Percentiles rank a stretch among this genome's conserved stretches.
These are phyloP conservation scores for Emberiza fucata DNA, from an alignment of 2,113 vertebrate species.

Conservation along the genomic window DNA sequence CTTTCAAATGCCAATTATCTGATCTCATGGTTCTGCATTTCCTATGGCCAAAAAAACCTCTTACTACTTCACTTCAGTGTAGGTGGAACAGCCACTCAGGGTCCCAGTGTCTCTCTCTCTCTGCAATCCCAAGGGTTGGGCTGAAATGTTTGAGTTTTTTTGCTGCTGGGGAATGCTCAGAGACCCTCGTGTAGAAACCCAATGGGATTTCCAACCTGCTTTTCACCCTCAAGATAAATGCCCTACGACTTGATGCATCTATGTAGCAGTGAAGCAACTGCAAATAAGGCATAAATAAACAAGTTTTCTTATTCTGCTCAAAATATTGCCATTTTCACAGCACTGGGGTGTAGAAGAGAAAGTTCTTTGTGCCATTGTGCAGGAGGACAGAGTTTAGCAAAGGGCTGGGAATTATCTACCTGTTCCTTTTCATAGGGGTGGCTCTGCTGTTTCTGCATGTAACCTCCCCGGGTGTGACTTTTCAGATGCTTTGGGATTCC, in stretches of 20 bases:
- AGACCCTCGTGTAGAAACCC: not conserved
- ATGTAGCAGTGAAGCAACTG: not conserved
- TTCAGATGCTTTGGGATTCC: not conserved
- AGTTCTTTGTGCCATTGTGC: fast-evolving
- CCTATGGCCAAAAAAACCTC: not conserved
- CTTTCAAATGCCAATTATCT: not conserved
- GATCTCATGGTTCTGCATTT: not conserved
- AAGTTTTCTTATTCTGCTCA: not conserved
- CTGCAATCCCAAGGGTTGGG: not conserved
- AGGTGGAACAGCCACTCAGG: fast-evolving
- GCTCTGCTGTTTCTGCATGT: not conserved
- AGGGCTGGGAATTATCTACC: not conserved
- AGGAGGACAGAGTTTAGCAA: not conserved
- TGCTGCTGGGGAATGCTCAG: not conserved
- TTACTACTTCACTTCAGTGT: not conserved
- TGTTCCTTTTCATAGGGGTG: not conserved
- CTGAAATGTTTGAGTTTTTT: not conserved
- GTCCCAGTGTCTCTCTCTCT: fast-evolving
- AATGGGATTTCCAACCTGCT: not conserved
- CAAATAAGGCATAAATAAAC: not conserved
- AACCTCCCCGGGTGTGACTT: not conserved
- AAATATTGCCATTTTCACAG: not conserved
- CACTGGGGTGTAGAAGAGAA: not conserved
- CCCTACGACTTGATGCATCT: not conserved
- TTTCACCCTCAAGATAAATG: not conserved